Base-by-base conservation (phyloP, 1,140 invertebrate genomes). In the Heliconius hermathena region DNA sequence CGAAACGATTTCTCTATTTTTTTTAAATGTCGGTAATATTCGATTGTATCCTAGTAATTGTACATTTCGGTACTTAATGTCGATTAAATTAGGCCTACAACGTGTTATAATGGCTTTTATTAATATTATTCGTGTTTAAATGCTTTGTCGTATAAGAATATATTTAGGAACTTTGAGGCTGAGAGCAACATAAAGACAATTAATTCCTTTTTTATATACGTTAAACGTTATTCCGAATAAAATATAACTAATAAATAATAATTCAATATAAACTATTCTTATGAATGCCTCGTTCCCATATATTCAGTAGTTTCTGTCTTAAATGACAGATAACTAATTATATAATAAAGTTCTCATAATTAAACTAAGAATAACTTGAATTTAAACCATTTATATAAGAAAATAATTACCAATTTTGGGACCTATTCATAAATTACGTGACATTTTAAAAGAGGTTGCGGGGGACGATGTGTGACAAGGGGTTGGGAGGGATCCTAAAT, bases 1-100 rank as follows among this genome's bases (percentile, higher is more conserved):
- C 88, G 90, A 91, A 88, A 57, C 60, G 60, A 22, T 66, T 29
- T 66, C 2, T 9, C 26, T 66, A 29, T 11, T 29, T 60, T 36
- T 60, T 66, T 66, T 29, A 60, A 22, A 57, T 66, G 60, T 66
- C 26, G 60, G 60, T 66, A 26, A 66, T 13, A 22, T 57, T 22
- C n/a, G 54, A 57, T 57, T 57, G n/a, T 66, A 66, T 66, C 60
- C 9, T 66, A 66, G n/a, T 26, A 66, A 26, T 26, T 16, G 60
- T 66, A 66, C 29, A 26, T 29, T 66, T 66, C 60, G 60, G 60
- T 66, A 66, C 60, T 66, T 66, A 66, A 66, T 66, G 60, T 74
- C 70, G 33, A 60, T 72, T 33, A 36, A 71, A 33, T 22, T 13
- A 16, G 41, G 41, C 60, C 60, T 66, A 66, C n/a, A 13, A 29